Percentiles rank a stretch among this genome's conserved stretches.
Evolutionary conservation across 2,888 invertebrate genomes (phyloP).

Genomic region (Platycnemis pennipes): DNA sequence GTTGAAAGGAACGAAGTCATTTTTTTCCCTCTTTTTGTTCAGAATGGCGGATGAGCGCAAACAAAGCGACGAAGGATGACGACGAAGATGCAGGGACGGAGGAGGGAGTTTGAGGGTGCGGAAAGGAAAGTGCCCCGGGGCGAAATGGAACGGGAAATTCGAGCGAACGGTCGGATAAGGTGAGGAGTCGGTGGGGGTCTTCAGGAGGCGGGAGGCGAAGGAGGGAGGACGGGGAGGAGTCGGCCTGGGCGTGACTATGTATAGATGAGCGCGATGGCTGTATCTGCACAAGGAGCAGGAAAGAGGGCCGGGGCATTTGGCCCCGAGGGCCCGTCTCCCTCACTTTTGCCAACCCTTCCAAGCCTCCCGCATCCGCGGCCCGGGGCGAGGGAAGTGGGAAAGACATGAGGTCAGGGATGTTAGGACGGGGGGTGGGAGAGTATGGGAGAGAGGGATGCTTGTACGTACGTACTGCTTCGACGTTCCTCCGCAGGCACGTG

Average conservation of each 20-base stretch:
- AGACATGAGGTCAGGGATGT: too few relatives aligned
- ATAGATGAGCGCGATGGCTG: background rate
- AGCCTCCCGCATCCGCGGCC: background rate
- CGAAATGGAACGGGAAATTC: background rate
- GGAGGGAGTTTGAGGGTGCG: background rate
- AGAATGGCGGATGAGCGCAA: background rate
- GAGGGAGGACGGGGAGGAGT: background rate
- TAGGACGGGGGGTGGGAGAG: too few relatives aligned
- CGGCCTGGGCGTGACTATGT: background rate
- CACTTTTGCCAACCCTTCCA: background rate
- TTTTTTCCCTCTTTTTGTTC: background rate
- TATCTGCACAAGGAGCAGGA: slow-evolving; percentile 7
- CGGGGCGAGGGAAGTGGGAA: background rate
- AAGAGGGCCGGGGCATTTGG: background rate
- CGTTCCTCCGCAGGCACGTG: background rate
- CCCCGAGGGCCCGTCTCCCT: background rate
- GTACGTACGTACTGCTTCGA: too few relatives aligned
- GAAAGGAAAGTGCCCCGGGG: background rate
- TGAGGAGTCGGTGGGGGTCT: background rate
- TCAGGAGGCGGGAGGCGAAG: background rate
- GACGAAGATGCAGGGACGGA: background rate
- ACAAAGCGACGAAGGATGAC: background rate
- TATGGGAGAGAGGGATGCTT: too few relatives aligned
- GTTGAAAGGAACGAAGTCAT: background rate
- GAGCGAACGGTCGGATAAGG: background rate